Conservation (phyloP, 1,140 invertebrate species). For the Listronotus oregonensis region DNA sequence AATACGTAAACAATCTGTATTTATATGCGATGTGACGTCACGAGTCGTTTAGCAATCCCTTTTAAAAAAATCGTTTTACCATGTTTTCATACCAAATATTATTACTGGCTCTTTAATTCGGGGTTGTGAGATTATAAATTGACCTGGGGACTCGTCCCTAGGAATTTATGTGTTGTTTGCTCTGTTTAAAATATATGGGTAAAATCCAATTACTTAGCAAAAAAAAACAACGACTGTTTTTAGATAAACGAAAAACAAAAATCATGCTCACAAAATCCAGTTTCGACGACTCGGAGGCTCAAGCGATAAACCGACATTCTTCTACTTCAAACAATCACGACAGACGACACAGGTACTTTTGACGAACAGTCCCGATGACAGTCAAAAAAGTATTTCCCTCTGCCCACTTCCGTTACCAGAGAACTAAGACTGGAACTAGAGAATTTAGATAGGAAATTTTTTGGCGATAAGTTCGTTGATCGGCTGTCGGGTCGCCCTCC, state of each 20-base stretch:
- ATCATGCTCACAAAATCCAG: conserved; percentile 58
- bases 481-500: conserved; percentile 47
- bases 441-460: conserved; percentile 79
- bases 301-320: conserved; percentile 45
- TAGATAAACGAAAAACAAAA: conserved; percentile 51
- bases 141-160: too few relatives aligned
- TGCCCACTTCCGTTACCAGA: conserved; percentile 83
- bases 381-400: conserved; percentile 80
- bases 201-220: too few relatives aligned
- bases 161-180: too few relatives aligned
- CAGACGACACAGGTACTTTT: conserved; percentile 50
- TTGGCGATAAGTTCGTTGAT: conserved; percentile 58
- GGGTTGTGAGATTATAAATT: too few relatives aligned
- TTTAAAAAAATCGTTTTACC: too few relatives aligned
- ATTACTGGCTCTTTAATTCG: too few relatives aligned
- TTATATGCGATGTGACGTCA: too few relatives aligned
- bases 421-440: conserved; percentile 80
- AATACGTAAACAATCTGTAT: too few relatives aligned
- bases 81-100: too few relatives aligned
- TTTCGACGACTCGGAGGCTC: conserved; percentile 59
- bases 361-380: conserved; percentile 76
- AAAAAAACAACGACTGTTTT: too few relatives aligned
- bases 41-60: too few relatives aligned
- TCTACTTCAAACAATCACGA: conserved; percentile 48
- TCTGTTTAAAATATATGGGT: too few relatives aligned